Evolutionary conservation across 2,113 vertebrate genomes (phyloP).

Genomic region (Pituophis catenifer): DNA sequence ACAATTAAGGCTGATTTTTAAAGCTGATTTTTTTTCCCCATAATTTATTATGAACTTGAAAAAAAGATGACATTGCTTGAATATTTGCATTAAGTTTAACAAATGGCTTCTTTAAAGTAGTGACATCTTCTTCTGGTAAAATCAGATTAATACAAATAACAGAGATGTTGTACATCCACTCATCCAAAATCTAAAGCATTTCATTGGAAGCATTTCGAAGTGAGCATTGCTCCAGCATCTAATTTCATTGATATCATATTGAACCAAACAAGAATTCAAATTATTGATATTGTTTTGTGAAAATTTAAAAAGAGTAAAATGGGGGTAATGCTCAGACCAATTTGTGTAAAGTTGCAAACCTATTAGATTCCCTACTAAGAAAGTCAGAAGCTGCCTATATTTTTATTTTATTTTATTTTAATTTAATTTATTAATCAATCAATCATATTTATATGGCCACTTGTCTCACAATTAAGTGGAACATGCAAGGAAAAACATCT

Average conservation of each 20-base stretch:
- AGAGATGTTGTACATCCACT: not conserved
- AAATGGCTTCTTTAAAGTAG: not conserved
- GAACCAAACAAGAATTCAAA: not conserved
- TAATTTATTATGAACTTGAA: not conserved
- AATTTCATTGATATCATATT: not conserved
- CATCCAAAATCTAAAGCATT: not conserved
- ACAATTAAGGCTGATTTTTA: not conserved
- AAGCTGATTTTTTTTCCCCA: not conserved
- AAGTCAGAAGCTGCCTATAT: not conserved
- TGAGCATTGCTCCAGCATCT: not conserved
- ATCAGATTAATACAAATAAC: not conserved
- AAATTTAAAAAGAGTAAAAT: not conserved
- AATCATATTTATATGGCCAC: not conserved
- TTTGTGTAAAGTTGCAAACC: not conserved
- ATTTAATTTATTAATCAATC: not conserved
- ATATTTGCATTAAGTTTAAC: not conserved
- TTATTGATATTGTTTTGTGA: not conserved
- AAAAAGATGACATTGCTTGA: not conserved
- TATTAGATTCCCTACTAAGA: not conserved
- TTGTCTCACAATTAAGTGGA: too few relatives aligned
- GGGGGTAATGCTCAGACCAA: not conserved
- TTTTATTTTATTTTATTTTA: not conserved
- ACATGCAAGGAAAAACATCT: not conserved
- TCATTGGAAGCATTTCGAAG: not conserved
- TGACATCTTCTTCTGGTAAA: not conserved